phyloP scores from a whole-genome alignment of 2,113 vertebrate species.

The Phoenicopterus ruber region DNA sequence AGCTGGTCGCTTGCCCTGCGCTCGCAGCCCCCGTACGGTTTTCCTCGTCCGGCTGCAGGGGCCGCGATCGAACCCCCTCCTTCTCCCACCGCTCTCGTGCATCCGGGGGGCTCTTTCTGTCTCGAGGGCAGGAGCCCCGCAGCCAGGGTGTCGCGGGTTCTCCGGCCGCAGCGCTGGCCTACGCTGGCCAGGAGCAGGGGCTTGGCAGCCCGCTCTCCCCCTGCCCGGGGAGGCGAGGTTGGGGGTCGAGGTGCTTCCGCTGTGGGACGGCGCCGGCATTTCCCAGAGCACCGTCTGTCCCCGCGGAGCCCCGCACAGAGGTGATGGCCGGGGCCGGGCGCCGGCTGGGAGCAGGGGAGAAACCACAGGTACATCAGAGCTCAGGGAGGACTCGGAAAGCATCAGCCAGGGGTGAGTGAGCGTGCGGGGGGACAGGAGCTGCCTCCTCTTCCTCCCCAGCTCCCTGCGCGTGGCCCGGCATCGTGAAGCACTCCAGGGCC shows the following conservation, averaged over 20 bases:
- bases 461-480: background rate
- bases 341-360: background rate
- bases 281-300: background rate
- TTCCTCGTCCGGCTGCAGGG: background rate
- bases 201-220: background rate
- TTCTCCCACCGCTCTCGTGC: background rate
- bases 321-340: background rate
- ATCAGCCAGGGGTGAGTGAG: conserved; percentile 37
- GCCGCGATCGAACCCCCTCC: background rate
- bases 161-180: background rate
- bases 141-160: background rate
- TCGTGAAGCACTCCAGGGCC: background rate
- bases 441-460: conserved; percentile 17
- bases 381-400: conserved; percentile 55
- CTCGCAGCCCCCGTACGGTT: background rate
- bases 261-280: background rate
- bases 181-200: background rate
- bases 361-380: conserved; percentile 45
- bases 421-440: background rate
- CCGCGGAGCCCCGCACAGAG: background rate
- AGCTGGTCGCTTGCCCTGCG: background rate
- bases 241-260: background rate
- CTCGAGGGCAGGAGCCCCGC: background rate
- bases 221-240: background rate
- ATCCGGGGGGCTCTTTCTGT: background rate